Percentiles rank a stretch among this genome's conserved stretches.
Evolutionary conservation across 2,797 vertebrate genomes (phyloP).

Genomic region (Macrochelys suwanniensis): DNA sequence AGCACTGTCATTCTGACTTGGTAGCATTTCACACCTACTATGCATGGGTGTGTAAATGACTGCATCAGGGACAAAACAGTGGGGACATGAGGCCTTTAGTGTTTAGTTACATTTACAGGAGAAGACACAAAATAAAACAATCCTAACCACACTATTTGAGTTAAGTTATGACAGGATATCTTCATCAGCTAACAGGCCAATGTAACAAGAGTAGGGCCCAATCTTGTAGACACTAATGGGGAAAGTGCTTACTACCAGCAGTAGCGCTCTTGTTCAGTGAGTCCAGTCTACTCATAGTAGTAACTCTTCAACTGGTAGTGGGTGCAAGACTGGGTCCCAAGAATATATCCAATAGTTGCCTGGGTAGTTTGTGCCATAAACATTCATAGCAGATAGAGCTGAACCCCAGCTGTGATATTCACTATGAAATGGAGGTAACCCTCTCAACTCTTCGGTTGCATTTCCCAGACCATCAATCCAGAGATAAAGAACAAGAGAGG

Average conservation of each 20-base stretch:
- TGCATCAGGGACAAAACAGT: neutral
- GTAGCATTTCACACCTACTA: neutral
- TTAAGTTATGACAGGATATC: neutral
- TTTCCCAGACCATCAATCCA: neutral
- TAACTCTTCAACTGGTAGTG: neutral
- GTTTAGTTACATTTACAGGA: fast-evolving
- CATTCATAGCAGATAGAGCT: neutral
- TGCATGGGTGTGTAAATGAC: neutral
- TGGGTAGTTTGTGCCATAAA: neutral
- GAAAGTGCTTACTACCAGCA: neutral
- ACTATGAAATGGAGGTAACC: neutral
- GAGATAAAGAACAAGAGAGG: neutral
- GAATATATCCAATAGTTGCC: neutral
- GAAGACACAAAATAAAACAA: neutral
- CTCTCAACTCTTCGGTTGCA: fast-evolving
- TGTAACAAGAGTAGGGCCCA: neutral
- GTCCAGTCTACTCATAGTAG: neutral
- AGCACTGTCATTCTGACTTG: neutral
- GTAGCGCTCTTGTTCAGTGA: fast-evolving
- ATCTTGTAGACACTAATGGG: neutral
- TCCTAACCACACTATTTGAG: neutral
- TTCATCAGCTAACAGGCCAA: neutral
- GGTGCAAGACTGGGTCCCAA: neutral
- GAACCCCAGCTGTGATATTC: neutral
- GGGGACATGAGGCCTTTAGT: neutral